A percentile compares a stretch with the other conserved stretches of the same genome.
Conservation (phyloP, 2,113 vertebrate species). For the Dasyprocta punctata region DNA sequence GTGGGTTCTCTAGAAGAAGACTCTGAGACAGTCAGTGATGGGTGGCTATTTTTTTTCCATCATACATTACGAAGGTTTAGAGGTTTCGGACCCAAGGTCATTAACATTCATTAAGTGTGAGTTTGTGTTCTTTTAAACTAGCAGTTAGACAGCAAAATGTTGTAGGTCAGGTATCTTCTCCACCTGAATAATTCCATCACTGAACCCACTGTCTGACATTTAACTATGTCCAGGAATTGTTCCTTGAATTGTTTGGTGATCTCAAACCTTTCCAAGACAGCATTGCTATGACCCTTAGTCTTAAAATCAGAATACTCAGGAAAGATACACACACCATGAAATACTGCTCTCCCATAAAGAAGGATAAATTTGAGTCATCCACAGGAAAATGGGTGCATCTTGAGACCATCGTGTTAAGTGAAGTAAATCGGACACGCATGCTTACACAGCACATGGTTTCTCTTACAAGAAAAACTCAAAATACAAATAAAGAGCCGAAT, state of each 20-base stretch:
- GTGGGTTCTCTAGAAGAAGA: not conserved
- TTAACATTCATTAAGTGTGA: not conserved
- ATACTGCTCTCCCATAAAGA: not conserved
- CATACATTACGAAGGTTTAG: not conserved
- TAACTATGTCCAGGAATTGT: too few species aligned
- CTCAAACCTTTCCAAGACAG: not conserved
- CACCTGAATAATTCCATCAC: not conserved
- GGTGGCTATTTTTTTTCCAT: not conserved
- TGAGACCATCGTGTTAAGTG: not conserved
- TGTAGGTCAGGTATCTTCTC: not conserved
- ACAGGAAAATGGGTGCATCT: not conserved
- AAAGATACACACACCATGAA: not conserved
- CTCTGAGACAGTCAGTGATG: not conserved
- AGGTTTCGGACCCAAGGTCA: not conserved
- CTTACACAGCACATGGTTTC: not conserved
- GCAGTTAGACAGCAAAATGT: not conserved
- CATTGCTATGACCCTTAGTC: not conserved
- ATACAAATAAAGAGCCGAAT: not conserved
- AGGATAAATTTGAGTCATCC: not conserved
- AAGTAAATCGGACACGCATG: not conserved
- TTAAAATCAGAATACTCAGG: not conserved
- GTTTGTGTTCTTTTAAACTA: not conserved
- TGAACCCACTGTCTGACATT: too few species aligned
- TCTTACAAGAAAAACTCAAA: not conserved
- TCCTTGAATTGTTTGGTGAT: not conserved